Evolutionary conservation across 2,113 vertebrate species (phyloP), one percentile per base, ranked within the genome.

Genomic region (Ceratotherium simum): DNA sequence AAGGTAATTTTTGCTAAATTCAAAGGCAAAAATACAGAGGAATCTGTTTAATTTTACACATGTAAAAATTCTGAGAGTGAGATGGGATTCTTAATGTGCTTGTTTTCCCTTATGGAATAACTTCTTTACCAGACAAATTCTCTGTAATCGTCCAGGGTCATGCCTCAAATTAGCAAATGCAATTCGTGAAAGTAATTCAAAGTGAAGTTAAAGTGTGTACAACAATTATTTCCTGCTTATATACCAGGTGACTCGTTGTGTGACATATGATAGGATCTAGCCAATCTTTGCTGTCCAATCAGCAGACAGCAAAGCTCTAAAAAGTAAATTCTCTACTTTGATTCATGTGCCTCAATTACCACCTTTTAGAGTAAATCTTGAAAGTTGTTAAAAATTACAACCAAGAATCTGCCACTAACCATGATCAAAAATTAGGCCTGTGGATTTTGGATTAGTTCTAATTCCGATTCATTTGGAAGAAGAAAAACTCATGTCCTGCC

Each of bases 171-270:
- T 93, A 79, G 20, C 67, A 95, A 95, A 81, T 58, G 9, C 42
- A 76, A 64, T 80, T 78, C 51, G 62, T 54, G 29, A 96, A 88
- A 33, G 29, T 81, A 94, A 97, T 94, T 90, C 42, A 92, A 95
- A 95, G 21, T n/a, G 73, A 95, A 58, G n/a, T 64, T 93, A 60
- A 79, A 87, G 46, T 84, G 54, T 23, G 14, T 36, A 39, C n/a
- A 79, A 27, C 8, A 84, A 64, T 73, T 91, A 81, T 48, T 76
- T 65, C 25, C 69, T 83, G 18, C 3, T 86, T 78, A 51, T 51
- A 42, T 88, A 10, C 13, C 42, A 58, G 17, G 36, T 94, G 60
- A 91, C 64, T 79, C 75, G 72, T 54, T 51, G 0, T 54, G 31
- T 65, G n/a, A 33, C 62, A 82, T 69, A 1, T 33, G 93, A 20